These are phyloP conservation scores for Simalia tracyae DNA, from an alignment of 2,797 vertebrate genomes.

Conservation along the genomic window DNA sequence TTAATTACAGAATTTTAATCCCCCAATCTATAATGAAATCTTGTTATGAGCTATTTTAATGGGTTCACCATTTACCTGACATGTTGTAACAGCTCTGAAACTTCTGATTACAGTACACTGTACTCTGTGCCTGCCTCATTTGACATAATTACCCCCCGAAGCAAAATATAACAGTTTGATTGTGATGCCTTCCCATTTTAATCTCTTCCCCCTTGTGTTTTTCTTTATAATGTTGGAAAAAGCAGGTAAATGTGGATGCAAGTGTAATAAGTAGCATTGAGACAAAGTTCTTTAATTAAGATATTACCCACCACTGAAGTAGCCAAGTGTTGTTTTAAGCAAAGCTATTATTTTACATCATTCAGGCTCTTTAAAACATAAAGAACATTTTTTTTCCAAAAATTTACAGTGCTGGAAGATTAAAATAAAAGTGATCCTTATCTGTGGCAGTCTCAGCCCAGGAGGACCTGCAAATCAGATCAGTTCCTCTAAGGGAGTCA, in stretches of 20 bases:
- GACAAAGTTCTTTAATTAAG: too few relatives aligned
- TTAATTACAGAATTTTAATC: constrained; percentile 30
- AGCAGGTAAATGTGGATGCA: neutral
- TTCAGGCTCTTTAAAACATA: neutral
- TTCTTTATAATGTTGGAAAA: neutral
- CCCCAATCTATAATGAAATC: constrained; percentile 35
- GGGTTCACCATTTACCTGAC: constrained; percentile 54
- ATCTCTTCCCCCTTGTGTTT: neutral
- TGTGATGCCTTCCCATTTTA: neutral
- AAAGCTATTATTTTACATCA: neutral
- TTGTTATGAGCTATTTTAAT: constrained; percentile 49
- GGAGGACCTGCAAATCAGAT: neutral
- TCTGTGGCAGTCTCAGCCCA: neutral
- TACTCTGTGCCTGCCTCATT: neutral
- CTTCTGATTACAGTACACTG: neutral
- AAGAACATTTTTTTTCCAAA: neutral
- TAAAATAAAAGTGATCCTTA: neutral
- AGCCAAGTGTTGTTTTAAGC: neutral
- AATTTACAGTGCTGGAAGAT: neutral
- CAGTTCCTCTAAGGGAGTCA: neutral
- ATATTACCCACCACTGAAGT: too few relatives aligned
- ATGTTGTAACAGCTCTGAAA: constrained; percentile 28
- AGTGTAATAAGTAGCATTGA: too few relatives aligned
- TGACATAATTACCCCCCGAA: neutral
- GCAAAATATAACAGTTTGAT: neutral